Base-by-base conservation (phyloP, 2,797 vertebrate species). In the Myripristis jacobus region DNA sequence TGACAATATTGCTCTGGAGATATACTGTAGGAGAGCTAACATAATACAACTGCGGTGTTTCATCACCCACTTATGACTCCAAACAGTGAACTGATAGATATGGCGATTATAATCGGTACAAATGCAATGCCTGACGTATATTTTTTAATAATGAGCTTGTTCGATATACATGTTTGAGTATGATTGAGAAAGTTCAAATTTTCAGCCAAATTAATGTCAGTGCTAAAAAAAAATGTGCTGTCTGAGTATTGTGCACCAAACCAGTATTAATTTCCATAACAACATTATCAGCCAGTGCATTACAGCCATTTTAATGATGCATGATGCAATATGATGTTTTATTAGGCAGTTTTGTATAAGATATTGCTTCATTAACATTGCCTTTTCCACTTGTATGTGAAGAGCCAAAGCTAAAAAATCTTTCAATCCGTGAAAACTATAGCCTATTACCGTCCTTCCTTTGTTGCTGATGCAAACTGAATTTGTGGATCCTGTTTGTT, bases 1-100 rank as follows among this genome's bases (percentile, higher is more conserved):
- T 83, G 66, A 87, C 59, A 69, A 56, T 38, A 73, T 54, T 73
- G 48, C 52, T 84, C 53, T 76, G 75, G 51, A 66, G 54, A 73
- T 57, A 34, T 62, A 68, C 29, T 31, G n/a, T 24, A 66, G 53
- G 60, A 77, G 53, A 41, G 36, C 61, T 57, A 34, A 41, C 18
- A 65, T 69, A 0, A 38, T 61, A 19, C 61, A 64, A 52, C 59
- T 57, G 50, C 21, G 59, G 34, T 61, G 25, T 15, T n/a, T 55
- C 27, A 64, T 60, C 24, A 55, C 2, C 48, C 58, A 47, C 7
- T 1, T 19, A 43, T 19, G 44, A 10, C 13, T 46, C 53, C 10
- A 56, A 19, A 62, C 21, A 58, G 38, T 25, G n/a, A 58, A 64
- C 13, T 24, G 1, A 44, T 43, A 25, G 15, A 43, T 10, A 15